Conservation (phyloP, 2,113 vertebrate species). For the Pundamilia nyererei region DNA sequence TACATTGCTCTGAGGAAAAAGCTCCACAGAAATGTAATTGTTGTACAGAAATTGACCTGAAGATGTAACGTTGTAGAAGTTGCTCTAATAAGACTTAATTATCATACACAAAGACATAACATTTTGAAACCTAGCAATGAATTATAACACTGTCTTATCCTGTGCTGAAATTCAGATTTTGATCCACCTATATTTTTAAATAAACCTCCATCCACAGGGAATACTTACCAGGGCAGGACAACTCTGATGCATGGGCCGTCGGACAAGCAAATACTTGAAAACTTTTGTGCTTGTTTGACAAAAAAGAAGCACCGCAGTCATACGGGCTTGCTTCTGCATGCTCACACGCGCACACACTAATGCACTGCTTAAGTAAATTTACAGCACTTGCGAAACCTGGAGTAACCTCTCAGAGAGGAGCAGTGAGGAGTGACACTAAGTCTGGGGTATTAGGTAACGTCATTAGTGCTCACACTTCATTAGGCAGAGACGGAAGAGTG, state of each 20-base stretch:
- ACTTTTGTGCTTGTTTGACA: constrained; percentile 45
- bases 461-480: constrained; percentile 39
- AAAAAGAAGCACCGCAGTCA: neutral
- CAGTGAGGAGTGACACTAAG: constrained; percentile 27
- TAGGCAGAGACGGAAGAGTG: neutral
- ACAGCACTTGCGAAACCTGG: neutral
- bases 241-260: constrained; percentile 33
- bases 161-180: neutral
- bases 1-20: neutral
- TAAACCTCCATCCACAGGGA: constrained; percentile 9
- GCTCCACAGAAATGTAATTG: neutral
- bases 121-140: neutral
- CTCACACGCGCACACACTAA: neutral
- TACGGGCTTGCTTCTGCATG: neutral
- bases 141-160: neutral
- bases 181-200: constrained; percentile 44
- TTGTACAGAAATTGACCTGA: neutral
- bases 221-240: constrained; percentile 8
- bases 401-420: constrained; percentile 4
- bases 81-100: neutral
- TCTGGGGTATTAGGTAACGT: constrained; percentile 26
- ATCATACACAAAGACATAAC: neutral
- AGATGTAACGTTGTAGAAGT: neutral
- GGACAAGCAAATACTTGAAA: constrained; percentile 31
- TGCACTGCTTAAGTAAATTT: neutral